Base-by-base conservation (phyloP, 2,113 vertebrate genomes). In the Sylvicapra grimmia region DNA sequence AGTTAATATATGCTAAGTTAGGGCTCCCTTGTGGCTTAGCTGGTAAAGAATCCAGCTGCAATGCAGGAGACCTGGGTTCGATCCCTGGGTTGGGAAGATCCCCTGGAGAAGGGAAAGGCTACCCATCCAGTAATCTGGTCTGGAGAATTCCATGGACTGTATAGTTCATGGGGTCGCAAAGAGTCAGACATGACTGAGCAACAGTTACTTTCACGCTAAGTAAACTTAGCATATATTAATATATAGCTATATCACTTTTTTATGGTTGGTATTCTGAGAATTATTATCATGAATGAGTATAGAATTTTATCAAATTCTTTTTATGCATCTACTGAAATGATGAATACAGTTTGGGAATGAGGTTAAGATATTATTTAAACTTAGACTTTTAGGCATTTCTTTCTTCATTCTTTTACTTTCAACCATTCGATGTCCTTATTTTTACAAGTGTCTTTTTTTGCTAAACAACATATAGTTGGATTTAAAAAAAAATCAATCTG, bases 221-320 rank as follows among this genome's bases (percentile, higher is more conserved):
- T 83, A n/a, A 79, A 79, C 63, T 94, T 80, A 92, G 51, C n/a
- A 75, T 11, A 6, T 36, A 25, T 89, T 86, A 86, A 75, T 40
- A 40, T n/a, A 36, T 23, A 27, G 53, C 33, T 44, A 14, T 77
- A 40, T 9, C n/a, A 53, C 0, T 31, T 86, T 80, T 13, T 85
- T 91, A 33, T 85, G 33, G 47, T 58, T 89, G 51, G n/a, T 40
- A 40, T 75, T 40, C 63, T 91, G 6, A 72, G 40, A 92, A 21
- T 61, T 68, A 93, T 54, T 56, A 93, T 54, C 53, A 96, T 25
- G 13, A 89, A 40, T 61, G n/a, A 79, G 23, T 40, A 12, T 1
- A 83, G 19, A 85, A 90, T 93, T 93, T 95, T 88, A 93, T 56
- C 68, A 90, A 75, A 82, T 75, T 65, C 29, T 87, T 96, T 92